A percentile compares a stretch with the other conserved stretches of the same genome.
phyloP scores from a whole-genome alignment of 2,113 vertebrate species.

The Macheiramphus alcinus region DNA sequence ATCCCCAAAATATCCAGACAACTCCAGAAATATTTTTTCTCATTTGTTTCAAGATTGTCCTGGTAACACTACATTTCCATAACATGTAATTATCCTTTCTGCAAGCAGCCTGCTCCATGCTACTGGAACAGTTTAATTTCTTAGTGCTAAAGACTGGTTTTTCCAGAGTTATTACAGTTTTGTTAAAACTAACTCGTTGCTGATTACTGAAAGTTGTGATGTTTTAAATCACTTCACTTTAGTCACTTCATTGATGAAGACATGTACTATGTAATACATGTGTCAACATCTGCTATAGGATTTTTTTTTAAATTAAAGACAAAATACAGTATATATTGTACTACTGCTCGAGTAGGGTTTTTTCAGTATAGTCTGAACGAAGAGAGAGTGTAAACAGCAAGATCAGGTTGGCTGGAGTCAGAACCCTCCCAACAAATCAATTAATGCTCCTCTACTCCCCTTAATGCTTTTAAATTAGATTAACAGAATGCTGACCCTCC shows the following conservation, averaged over 20 bases:
- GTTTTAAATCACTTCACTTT: neutral
- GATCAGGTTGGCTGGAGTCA: slow-evolving; percentile 9
- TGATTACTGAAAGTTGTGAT: neutral
- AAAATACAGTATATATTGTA: neutral
- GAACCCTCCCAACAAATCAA: slow-evolving; percentile 53
- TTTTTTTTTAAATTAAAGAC: neutral
- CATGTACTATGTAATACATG: neutral
- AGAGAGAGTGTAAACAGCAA: neutral
- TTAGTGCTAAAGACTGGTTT: neutral
- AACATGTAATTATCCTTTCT: neutral
- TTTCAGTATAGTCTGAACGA: neutral
- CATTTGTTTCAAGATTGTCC: neutral
- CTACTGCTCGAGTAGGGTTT: neutral
- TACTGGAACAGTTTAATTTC: neutral
- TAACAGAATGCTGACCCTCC: slow-evolving; percentile 48
- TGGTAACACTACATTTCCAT: neutral
- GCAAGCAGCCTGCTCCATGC: neutral
- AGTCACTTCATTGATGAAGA: neutral
- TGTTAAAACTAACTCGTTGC: neutral
- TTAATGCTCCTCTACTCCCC: slow-evolving; percentile 44
- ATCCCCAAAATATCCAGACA: neutral
- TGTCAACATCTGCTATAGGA: neutral
- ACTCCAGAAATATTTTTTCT: neutral
- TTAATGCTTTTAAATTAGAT: slow-evolving; percentile 62
- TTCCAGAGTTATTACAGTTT: neutral